Evolutionary conservation across 64 coral and sea anemone genomes (phyloP).

Genomic region (Stichodactyla helianthus): DNA sequence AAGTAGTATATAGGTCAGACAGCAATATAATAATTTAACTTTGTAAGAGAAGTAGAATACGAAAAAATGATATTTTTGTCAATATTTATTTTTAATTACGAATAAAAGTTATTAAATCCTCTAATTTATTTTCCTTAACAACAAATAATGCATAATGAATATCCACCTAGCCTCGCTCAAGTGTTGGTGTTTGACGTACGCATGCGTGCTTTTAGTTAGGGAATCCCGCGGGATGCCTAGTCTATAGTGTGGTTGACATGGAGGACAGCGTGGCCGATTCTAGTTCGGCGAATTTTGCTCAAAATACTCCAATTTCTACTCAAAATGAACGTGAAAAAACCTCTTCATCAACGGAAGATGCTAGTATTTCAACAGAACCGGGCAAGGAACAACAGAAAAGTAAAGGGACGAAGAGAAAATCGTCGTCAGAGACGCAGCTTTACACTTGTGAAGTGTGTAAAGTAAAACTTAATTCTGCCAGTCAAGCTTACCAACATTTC

Average conservation of each 20-base stretch:
- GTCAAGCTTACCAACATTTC: conserved; percentile 48
- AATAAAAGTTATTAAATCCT: no score
- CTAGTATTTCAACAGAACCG: neutral
- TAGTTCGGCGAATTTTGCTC: neutral
- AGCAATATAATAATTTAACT: neutral
- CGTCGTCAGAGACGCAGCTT: neutral
- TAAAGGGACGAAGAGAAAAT: conserved; percentile 26
- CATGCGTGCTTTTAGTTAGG: neutral
- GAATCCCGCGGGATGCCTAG: neutral
- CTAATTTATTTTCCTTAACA: neutral
- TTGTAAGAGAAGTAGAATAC: neutral
- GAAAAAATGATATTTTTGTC: neutral
- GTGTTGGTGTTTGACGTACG: neutral
- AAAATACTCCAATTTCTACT: neutral
- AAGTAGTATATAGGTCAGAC: neutral
- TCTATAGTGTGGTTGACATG: neutral
- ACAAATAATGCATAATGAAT: no score
- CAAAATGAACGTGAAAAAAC: neutral
- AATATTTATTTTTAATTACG: neutral
- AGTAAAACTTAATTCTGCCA: conserved; percentile 40
- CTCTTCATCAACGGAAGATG: neutral
- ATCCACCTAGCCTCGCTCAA: neutral
- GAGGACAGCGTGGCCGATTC: neutral
- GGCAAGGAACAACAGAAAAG: neutral
- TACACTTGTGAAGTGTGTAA: conserved; percentile 53